Conservation (phyloP, 2,113 vertebrate species). For the Bujurquina vittata region DNA sequence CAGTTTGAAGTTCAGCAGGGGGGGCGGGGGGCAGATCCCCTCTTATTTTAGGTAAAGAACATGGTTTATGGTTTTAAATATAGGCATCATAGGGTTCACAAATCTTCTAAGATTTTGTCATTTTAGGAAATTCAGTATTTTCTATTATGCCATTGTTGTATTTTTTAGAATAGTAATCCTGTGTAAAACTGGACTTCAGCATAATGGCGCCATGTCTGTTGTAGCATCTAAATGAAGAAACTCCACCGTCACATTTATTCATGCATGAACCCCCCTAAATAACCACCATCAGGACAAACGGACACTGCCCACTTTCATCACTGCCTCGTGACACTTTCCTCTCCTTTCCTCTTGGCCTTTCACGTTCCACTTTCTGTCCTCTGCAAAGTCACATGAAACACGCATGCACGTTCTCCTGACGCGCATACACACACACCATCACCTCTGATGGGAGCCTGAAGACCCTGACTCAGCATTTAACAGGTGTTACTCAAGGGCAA, state of each 20-base stretch:
- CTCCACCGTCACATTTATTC: background rate
- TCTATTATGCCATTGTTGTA: background rate
- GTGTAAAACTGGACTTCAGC: background rate
- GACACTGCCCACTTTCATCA: background rate
- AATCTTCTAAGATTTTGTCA: background rate
- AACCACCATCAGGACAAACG: background rate
- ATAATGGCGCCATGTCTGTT: background rate
- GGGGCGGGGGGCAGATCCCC: background rate
- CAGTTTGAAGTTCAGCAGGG: background rate
- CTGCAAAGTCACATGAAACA: conserved; percentile 49
- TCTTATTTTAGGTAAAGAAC: background rate
- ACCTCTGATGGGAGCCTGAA: background rate
- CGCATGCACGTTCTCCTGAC: background rate
- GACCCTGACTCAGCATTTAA: conserved; percentile 48
- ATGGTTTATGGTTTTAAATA: rapidly evolving
- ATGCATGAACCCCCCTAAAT: background rate
- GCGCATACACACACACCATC: conserved; percentile 2
- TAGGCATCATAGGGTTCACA: too few relatives aligned
- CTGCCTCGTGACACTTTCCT: background rate
- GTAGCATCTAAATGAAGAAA: background rate
- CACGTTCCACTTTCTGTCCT: conserved; percentile 20
- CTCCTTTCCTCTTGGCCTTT: conserved; percentile 9
- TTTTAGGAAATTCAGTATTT: background rate
- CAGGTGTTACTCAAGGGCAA: conserved; percentile 22
- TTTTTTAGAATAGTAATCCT: background rate